Conservation (phyloP, 2,797 vertebrate genomes). For the Poecile montanus region DNA sequence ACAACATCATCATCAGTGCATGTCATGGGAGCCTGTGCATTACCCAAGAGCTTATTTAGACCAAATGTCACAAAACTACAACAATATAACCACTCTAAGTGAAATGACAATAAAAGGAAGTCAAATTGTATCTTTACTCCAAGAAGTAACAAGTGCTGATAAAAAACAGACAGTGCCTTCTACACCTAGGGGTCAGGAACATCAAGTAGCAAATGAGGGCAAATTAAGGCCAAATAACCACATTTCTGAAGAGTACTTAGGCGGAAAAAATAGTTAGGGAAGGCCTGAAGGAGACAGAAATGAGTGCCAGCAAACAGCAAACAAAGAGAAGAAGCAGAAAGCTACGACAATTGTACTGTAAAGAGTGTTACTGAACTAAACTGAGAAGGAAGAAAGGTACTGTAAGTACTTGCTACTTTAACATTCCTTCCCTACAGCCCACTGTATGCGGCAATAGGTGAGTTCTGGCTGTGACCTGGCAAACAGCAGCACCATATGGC, state of each 20-base stretch:
- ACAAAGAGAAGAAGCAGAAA: neutral
- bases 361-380: neutral
- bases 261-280: neutral
- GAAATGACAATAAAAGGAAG: neutral
- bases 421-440: neutral
- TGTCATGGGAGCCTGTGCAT: neutral
- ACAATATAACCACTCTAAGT: neutral
- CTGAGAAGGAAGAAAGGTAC: neutral
- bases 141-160: neutral
- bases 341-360: neutral
- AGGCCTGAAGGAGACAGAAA: neutral
- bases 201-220: neutral
- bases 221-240: neutral
- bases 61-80: neutral
- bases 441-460: neutral
- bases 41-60: neutral
- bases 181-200: neutral
- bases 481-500: neutral
- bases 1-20: neutral
- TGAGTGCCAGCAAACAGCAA: neutral
- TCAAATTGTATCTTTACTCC: neutral
- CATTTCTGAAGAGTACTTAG: neutral
- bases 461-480: neutral
- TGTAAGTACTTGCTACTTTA: neutral
- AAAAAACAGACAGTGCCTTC: neutral